Base-by-base conservation (phyloP, 2,888 invertebrate species). In the Pedicia rivosa region DNA sequence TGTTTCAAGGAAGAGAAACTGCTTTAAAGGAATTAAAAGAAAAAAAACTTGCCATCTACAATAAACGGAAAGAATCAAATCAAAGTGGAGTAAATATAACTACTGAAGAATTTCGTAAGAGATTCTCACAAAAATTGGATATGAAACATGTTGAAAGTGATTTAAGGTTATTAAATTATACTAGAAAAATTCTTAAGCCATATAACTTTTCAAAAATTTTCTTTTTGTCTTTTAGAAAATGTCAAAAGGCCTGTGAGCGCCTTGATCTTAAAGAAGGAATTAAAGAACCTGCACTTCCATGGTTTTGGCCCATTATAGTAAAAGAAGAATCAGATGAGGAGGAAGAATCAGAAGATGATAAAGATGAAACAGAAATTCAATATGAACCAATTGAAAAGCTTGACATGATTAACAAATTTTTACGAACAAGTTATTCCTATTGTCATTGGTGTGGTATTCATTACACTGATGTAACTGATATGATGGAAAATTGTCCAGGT, bases 361-460 rank as follows among this genome's bases (percentile, higher is more conserved):
- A 51, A 2, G 33, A 42, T 6, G 48, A 25, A n/a, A 26, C 12
- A 31, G 5, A 12, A n/a, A 16, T n/a, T 17, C 9, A 16, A 15
- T 17, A 25, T 34, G 4, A 65, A 55, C 48, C 60, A 2, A 49
- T 49, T 25, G 75, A 76, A 48, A 71, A 74, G 52, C 53, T 81
- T 24, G 66, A 70, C 44, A 62, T 72, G 42, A 46, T 81, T 4
- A 65, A 72, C 0, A 54, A 60, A 19, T 82, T 86, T 55, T 57
- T 86, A 37, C 64, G 83, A 39, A 65, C 62, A n/a, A 70, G 66
- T 25, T 74, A 84, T 55, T 65, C 64, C 38, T 86, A 82, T 55
- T 86, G 86, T 52, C 68, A 79, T 36, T 86, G 82, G 77, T 86
- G 86, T 64, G 80, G 76, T 9, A 69, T 72, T 5, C 67, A 67